Evolutionary conservation across 2,113 vertebrate genomes (phyloP), one percentile per base, ranked within the genome.

Genomic region (Gavia stellata): DNA sequence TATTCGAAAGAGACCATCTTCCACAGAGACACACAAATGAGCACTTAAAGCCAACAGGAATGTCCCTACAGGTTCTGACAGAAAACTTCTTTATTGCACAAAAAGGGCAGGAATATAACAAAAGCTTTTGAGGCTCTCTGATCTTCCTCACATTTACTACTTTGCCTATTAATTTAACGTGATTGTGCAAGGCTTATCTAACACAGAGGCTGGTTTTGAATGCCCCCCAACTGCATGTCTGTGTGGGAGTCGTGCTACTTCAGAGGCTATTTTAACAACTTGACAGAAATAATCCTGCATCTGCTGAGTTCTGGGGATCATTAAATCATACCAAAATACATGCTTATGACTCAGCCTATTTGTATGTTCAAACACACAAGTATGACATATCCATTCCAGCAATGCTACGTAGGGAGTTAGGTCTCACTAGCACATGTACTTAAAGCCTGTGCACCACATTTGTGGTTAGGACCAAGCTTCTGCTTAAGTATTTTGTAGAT

Each of bases 131-230:
- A 53, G 62, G 36, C 73, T 73, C 58, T 88, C 88, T 83, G 88
- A 92, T 97, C 88, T 93, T 92, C 44, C 62, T 89, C 81, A 92
- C 88, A 81, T 96, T 96, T 97, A 78, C 86, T 93, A 14, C 40
- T 95, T 88, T 77, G 63, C 70, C 94, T 95, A 77, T 95, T 97
- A 97, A 96, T 97, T 97, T 96, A 96, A 55, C 89, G 77, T 53
- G 88, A 81, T 82, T 95, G 67, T 84, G 59, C 72, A 95, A 83
- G 78, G 36, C 86, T 96, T 89, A 83, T 74, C 83, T 92, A 20
- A 50, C 50, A 96, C 86, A 65, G 88, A 96, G 71, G 73, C 82
- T 61, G 67, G 24, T 53, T 94, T 65, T 73, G 31, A 80, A 42
- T 36, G 40, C 2, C 63, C n/a, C n/a, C 52, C n/a, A 40, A 17